Conservation (phyloP, 1,140 invertebrate genomes). For the Nautilus pompilius region DNA sequence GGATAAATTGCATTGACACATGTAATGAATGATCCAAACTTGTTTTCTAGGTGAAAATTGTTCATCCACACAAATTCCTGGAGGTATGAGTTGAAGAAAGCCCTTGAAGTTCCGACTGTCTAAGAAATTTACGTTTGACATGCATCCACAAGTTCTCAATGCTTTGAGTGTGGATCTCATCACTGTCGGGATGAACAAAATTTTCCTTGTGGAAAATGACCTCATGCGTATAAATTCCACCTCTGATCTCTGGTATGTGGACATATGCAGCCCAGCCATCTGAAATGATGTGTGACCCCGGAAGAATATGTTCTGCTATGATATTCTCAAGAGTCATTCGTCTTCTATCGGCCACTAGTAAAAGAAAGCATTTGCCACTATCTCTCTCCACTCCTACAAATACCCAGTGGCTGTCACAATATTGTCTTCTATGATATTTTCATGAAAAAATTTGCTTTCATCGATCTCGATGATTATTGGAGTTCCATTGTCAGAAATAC, state of each 20-base stretch:
- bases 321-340: constrained; percentile 7
- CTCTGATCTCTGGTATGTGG: constrained; percentile 2
- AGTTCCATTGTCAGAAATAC: constrained; percentile 4
- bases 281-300: constrained; percentile 12
- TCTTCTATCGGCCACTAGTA: constrained; percentile 7
- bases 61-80: too few relatives aligned
- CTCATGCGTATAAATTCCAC: constrained; percentile 9
- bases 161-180: too few relatives aligned
- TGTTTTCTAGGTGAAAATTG: too few relatives aligned
- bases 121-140: too few relatives aligned
- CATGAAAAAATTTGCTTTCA: constrained; percentile 20
- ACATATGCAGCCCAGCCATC: constrained; percentile 18
- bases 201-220: too few relatives aligned
- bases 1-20: too few relatives aligned
- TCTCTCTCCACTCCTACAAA: constrained; percentile 17
- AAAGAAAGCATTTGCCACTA: constrained; percentile 6
- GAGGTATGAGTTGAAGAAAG: too few relatives aligned
- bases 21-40: too few relatives aligned
- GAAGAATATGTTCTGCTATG: constrained; percentile 11
- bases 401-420: constrained; percentile 17
- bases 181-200: too few relatives aligned
- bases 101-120: too few relatives aligned
- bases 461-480: constrained; percentile 13
- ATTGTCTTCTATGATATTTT: constrained; percentile 18
- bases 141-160: too few relatives aligned